Evolutionary conservation across 2,797 vertebrate species (phyloP), one percentile per base, ranked within the genome.

Genomic region (Galago senegalensis): DNA sequence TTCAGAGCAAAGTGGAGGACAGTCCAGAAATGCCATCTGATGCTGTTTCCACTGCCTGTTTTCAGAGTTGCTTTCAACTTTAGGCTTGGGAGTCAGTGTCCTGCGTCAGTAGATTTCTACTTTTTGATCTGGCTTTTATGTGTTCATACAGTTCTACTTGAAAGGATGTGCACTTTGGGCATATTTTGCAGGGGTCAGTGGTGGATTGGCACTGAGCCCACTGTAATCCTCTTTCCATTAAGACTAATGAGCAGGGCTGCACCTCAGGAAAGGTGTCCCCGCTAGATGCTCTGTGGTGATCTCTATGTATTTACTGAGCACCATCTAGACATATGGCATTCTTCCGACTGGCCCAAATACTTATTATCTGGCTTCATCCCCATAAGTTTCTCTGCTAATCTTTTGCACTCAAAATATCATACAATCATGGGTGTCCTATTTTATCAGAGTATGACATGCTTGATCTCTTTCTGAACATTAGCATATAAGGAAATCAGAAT

Each of bases 41-140:
- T 40, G 20, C 1, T 1, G 34, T 90, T 95, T 80, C 70, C 11
- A 72, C 23, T 49, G 5, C 23, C 23, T 67, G 17, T 56, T 93
- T 86, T 93, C 67, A 73, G 63, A 93, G 67, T 81, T 92, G 40
- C 53, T 95, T 87, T 96, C 87, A 89, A 84, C 25, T 67, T 95
- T 76, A 83, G 25, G 8, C 46, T 95, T 97, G 69, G 13, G 72
- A 70, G 12, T 67, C 80, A 75, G 23, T 56, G 9, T 65, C 53
- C 37, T 93, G 56, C 25, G 1, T 21, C 20, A 76, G 13, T 11
- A 75, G 16, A 27, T 58, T 34, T 18, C 69, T 40, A 61, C 7
- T 94, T 90, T 56, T 91, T 90, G n/a, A 73, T 56, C 63, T 69
- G 34, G 7, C 17, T 94, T 49, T 82, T 14, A 58, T 49, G 5